Evolutionary conservation across 1,140 invertebrate species (phyloP).

Genomic region (Zaprionus africanus): DNA sequence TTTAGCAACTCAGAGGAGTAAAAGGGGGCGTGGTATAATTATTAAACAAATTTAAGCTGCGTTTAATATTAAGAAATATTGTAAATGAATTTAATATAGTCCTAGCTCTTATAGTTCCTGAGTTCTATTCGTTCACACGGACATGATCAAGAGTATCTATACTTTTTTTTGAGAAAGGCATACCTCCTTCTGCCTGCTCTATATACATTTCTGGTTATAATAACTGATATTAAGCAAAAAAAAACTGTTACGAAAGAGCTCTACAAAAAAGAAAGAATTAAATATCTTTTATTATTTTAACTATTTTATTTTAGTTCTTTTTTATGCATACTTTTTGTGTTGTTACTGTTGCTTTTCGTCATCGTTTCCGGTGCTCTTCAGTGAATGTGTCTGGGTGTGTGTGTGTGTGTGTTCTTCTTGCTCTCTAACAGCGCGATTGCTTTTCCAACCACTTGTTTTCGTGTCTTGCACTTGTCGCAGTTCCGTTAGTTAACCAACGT

Average conservation of each 20-base stretch:
- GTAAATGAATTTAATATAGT: too few species aligned
- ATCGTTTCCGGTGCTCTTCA: slow-evolving; percentile 54
- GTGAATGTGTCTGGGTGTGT: slow-evolving; percentile 7
- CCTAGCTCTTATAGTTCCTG: too few species aligned
- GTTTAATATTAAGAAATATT: too few species aligned
- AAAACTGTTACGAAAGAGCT: slow-evolving; percentile 41
- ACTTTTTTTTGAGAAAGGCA: too few species aligned
- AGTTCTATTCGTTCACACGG: too few species aligned
- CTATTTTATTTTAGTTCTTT: slow-evolving; percentile 14
- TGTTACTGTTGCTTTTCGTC: not conserved
- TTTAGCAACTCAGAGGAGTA: too few species aligned
- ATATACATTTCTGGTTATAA: too few species aligned
- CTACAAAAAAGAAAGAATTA: slow-evolving; percentile 10
- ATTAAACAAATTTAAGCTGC: not conserved
- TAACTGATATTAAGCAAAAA: slow-evolving; percentile 30
- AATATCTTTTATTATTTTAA: slow-evolving; percentile 43
- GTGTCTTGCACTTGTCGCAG: slow-evolving; percentile 45
- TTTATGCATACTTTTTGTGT: not conserved
- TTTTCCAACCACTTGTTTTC: slow-evolving; percentile 37
- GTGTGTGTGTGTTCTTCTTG: slow-evolving; percentile 13
- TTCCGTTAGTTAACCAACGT: slow-evolving; percentile 51
- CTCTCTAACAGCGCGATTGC: slow-evolving; percentile 29
- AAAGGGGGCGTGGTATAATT: too few species aligned
- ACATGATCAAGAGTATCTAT: too few species aligned
- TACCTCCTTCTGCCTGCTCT: too few species aligned